phyloP scores from a whole-genome alignment of 2,888 invertebrate genomes.

The Alcis repandata region DNA sequence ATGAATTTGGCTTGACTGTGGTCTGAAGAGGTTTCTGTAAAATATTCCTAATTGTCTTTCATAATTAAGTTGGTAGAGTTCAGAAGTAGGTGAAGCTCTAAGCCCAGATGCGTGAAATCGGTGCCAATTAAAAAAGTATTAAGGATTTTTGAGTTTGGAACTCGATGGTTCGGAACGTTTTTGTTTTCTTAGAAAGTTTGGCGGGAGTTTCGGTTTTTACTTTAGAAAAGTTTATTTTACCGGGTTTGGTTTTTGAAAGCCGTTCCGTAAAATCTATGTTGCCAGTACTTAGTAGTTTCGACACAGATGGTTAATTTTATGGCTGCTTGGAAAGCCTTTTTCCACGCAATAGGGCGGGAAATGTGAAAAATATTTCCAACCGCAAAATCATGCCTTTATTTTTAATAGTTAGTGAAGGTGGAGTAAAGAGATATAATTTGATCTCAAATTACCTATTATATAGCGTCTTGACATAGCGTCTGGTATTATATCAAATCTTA shows the following conservation, averaged over 20 bases:
- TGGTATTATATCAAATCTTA: too few species aligned
- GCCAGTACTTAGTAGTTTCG: conserved; percentile 18
- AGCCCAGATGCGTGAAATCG: conserved; percentile 69
- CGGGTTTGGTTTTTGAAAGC: background rate
- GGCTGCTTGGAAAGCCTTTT: conserved; percentile 11
- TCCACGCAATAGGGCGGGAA: conserved; percentile 17
- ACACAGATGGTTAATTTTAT: conserved; percentile 20
- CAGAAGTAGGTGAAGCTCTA: conserved; percentile 58
- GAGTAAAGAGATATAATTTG: background rate
- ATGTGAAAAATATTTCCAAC: background rate
- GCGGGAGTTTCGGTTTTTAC: conserved; percentile 20
- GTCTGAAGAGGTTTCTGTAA: conserved; percentile 41
- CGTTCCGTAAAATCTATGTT: conserved; percentile 12
- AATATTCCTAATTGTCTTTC: conserved; percentile 65
- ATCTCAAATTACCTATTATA: background rate
- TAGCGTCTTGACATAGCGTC: too few species aligned
- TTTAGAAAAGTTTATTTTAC: background rate
- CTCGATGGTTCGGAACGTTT: conserved; percentile 50
- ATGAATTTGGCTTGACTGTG: conserved; percentile 34
- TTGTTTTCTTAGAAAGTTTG: conserved; percentile 35
- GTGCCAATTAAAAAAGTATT: conserved; percentile 67
- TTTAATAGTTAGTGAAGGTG: background rate
- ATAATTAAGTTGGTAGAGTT: conserved; percentile 67
- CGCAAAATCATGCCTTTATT: conserved; percentile 1
- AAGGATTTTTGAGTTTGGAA: conserved; percentile 60